A percentile compares a stretch with the other conserved stretches of the same genome.
Evolutionary conservation across 2,888 invertebrate genomes (phyloP).

Genomic region (Ceramica pisi): DNA sequence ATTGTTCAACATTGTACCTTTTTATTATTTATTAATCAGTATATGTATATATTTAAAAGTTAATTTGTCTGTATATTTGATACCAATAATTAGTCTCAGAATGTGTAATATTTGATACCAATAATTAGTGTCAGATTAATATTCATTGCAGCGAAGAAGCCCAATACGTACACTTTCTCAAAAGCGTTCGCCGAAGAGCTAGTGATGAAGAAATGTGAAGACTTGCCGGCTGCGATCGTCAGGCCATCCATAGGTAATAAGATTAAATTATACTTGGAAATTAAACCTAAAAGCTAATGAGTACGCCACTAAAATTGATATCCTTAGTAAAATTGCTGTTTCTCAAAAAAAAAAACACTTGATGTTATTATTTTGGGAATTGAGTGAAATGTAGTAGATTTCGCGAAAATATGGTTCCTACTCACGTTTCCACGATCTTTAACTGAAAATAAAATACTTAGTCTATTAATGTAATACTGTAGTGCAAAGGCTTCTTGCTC

Average conservation of each 20-base stretch:
- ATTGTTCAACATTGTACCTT: no score
- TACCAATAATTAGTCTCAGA: no score
- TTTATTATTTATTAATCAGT: no score
- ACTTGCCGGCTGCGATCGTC: constrained; percentile 62
- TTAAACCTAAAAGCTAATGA: constrained; percentile 15
- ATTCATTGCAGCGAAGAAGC: constrained; percentile 57
- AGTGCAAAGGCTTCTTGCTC: not conserved
- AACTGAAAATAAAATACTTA: not conserved
- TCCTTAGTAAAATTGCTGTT: not conserved
- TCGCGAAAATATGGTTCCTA: not conserved
- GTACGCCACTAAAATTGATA: constrained; percentile 11
- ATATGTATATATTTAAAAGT: no score
- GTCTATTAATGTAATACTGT: not conserved
- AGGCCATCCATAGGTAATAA: constrained; percentile 63
- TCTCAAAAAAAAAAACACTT: not conserved
- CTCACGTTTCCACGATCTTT: not conserved
- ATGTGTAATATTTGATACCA: no score
- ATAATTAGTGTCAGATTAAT: not conserved
- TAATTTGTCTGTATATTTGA: no score
- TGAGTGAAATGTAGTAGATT: not conserved
- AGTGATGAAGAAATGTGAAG: constrained; percentile 48
- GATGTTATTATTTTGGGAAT: not conserved
- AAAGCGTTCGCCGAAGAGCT: constrained; percentile 67
- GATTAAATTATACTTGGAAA: constrained; percentile 19
- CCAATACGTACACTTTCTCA: constrained; percentile 68